Evolutionary conservation across 2,113 vertebrate genomes (phyloP).

Genomic region (Mesembrinibis cayennensis): DNA sequence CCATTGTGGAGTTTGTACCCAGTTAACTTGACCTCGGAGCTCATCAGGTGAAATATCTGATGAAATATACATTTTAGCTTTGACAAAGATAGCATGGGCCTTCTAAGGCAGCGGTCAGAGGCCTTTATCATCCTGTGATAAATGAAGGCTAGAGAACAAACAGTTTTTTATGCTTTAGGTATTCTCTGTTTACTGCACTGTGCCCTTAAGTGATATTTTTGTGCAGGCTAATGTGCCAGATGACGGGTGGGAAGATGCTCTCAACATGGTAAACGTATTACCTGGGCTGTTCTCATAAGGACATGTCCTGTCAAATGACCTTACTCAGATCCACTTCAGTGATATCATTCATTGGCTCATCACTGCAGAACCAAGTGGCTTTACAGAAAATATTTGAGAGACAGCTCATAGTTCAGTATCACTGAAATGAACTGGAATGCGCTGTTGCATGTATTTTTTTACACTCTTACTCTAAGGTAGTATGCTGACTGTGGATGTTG

Average conservation of each 20-base stretch:
- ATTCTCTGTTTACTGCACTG: background rate
- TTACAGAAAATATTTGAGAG: background rate
- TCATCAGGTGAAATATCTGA: background rate
- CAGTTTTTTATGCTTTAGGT: background rate
- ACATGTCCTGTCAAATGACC: background rate
- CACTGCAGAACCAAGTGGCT: background rate
- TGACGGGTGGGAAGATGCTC: background rate
- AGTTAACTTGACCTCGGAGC: background rate
- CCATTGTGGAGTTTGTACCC: background rate
- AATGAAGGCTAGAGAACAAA: background rate
- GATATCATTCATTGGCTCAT: background rate
- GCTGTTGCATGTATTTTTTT: background rate
- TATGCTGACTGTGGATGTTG: background rate
- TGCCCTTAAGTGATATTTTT: background rate
- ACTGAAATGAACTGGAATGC: background rate
- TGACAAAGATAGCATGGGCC: background rate
- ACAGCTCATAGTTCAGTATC: background rate
- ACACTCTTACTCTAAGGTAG: background rate
- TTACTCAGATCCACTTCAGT: background rate
- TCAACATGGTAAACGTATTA: background rate
- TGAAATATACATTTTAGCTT: background rate
- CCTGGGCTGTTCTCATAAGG: background rate
- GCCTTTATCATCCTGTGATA: background rate
- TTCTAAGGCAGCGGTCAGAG: background rate
- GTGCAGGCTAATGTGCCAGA: background rate